Evolutionary conservation across 2,113 vertebrate species (phyloP).

Genomic region (Xenus cinereus): DNA sequence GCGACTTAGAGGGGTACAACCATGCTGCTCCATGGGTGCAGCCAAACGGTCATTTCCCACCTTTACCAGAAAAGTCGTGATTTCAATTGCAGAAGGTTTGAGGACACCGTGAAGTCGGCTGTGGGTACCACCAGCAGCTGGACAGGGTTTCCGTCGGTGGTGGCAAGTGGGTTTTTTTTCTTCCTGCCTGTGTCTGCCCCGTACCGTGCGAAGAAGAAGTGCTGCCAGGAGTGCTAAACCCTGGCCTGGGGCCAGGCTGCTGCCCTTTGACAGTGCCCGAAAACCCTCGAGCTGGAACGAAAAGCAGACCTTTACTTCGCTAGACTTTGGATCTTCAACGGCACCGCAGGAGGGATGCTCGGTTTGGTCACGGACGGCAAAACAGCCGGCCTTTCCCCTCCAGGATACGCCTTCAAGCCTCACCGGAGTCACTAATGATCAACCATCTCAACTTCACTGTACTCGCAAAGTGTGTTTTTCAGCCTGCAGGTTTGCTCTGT

Average conservation of each 20-base stretch:
- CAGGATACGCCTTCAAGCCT: background rate
- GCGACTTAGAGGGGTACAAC: background rate
- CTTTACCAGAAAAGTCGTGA: background rate
- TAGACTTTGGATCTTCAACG: background rate
- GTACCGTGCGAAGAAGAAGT: background rate
- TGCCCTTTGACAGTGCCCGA: background rate
- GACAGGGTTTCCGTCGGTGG: accelerated
- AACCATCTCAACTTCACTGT: accelerated
- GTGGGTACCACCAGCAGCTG: background rate
- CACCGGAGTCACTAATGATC: background rate
- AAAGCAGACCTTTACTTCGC: background rate
- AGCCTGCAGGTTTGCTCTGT: background rate
- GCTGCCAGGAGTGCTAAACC: background rate
- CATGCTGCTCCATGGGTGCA: background rate
- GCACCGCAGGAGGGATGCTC: background rate
- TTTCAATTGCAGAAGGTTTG: background rate
- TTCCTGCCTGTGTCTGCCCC: background rate
- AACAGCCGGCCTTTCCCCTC: background rate
- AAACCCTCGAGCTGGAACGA: accelerated
- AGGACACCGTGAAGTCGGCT: accelerated
- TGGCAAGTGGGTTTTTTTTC: background rate
- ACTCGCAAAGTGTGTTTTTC: accelerated
- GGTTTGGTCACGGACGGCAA: accelerated
- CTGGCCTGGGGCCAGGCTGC: background rate
- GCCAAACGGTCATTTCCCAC: background rate